These are phyloP conservation scores for Aphaenogaster ashmeadi DNA, from an alignment of 1,140 invertebrate species.

Conservation along the genomic window DNA sequence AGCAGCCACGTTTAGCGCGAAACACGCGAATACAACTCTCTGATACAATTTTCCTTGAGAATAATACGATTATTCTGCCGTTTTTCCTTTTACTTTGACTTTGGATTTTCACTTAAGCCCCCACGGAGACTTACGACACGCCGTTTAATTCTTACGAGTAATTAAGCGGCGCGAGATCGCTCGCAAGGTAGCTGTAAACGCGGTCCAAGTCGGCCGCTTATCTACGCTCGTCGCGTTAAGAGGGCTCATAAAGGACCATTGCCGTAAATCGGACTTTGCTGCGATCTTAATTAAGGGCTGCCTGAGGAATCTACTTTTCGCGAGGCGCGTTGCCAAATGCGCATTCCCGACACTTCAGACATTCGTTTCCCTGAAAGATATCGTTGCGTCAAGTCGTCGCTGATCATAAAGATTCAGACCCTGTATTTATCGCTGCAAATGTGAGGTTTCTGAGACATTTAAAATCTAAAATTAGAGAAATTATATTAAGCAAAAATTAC, in stretches of 20 bases:
- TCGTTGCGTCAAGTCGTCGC: neutral
- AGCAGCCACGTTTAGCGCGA: neutral
- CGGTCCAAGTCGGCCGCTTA: constrained; percentile 56
- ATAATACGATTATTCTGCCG: neutral
- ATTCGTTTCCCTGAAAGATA: neutral
- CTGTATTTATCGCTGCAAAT: neutral
- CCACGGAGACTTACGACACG: constrained; percentile 1
- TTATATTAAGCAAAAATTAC: neutral
- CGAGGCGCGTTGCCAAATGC: neutral
- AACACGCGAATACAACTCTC: neutral
- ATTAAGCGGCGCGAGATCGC: constrained; percentile 70
- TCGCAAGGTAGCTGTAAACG: constrained; percentile 71
- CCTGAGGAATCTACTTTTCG: constrained; percentile 46
- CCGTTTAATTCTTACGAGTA: constrained; percentile 58
- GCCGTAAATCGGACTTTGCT: constrained; percentile 64
- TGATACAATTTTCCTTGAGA: neutral
- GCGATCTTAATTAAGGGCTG: constrained; percentile 69
- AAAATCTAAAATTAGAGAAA: neutral
- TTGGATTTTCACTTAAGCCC: constrained; percentile 33
- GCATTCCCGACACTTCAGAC: neutral
- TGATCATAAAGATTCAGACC: neutral
- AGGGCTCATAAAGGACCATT: constrained; percentile 40
- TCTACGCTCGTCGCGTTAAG: constrained; percentile 68
- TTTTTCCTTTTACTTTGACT: neutral
- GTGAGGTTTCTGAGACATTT: neutral